phyloP scores from a whole-genome alignment of 2,888 invertebrate genomes.

The Hirtodrosophila trivittata region DNA sequence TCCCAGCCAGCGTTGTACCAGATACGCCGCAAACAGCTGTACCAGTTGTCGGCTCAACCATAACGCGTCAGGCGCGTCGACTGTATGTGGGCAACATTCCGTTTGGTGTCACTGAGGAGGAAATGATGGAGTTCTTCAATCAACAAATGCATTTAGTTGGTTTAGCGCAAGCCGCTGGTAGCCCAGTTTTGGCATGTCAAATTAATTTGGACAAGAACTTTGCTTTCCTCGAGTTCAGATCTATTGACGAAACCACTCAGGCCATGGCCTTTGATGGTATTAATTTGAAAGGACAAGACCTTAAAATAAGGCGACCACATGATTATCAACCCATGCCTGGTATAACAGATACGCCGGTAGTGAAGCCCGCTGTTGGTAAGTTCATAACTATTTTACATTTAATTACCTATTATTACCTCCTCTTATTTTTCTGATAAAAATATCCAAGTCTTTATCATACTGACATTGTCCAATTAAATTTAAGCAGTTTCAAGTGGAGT shows the following conservation, averaged over 20 bases:
- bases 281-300: conserved; percentile 98
- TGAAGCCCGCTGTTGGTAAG: conserved; percentile 91
- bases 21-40: conserved; percentile 97
- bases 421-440: neutral
- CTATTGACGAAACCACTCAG: conserved; percentile 99
- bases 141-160: conserved; percentile 99
- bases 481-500: conserved; percentile 85
- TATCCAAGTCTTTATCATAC: neutral
- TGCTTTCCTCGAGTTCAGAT: conserved; percentile 98
- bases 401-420: no score
- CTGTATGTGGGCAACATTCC: conserved; percentile 99
- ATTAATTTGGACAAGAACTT: conserved; percentile 99
- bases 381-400: neutral
- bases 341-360: conserved; percentile 94
- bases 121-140: conserved; percentile 99
- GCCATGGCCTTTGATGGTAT: conserved; percentile 99
- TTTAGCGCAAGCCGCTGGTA: conserved; percentile 98
- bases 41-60: conserved; percentile 98
- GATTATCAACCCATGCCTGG: conserved; percentile 99
- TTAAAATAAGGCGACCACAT: conserved; percentile 98
- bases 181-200: conserved; percentile 98
- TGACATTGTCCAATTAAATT: conserved; percentile 15
- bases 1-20: conserved; percentile 96
- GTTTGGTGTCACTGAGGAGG: conserved; percentile 98
- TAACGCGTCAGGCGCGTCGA: conserved; percentile 96